Conservation (phyloP, 2,888 invertebrate species). For the Oligia latruncula region DNA sequence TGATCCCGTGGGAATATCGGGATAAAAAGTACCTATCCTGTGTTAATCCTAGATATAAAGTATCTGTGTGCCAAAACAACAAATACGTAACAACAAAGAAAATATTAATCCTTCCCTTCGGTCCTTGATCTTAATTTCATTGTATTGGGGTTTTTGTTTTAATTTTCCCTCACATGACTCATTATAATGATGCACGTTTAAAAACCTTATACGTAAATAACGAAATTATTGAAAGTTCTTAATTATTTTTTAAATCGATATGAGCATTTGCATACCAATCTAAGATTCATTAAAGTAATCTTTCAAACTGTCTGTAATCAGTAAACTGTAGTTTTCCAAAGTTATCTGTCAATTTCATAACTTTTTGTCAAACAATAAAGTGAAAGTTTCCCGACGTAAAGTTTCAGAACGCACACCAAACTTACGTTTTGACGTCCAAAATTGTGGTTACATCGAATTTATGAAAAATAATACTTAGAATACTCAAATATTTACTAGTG, state of each 20-base stretch:
- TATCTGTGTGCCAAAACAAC: neutral
- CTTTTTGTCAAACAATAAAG: slow-evolving; percentile 37
- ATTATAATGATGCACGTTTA: slow-evolving; percentile 28
- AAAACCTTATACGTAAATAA: slow-evolving; percentile 1
- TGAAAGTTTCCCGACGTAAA: slow-evolving; percentile 51
- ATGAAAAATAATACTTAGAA: slow-evolving; percentile 48
- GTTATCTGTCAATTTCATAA: neutral
- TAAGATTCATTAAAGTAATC: neutral
- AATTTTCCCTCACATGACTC: slow-evolving; percentile 46
- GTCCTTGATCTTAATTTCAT: slow-evolving; percentile 13
- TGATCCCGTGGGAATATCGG: no score
- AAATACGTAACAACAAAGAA: slow-evolving; percentile 41
- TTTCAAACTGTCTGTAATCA: neutral
- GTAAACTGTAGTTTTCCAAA: neutral
- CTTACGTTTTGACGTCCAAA: slow-evolving; percentile 64
- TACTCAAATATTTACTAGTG: slow-evolving; percentile 58
- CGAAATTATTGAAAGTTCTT: neutral
- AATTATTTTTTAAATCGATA: neutral
- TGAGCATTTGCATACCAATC: fast-evolving
- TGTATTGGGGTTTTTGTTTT: slow-evolving; percentile 30
- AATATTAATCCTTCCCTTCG: neutral
- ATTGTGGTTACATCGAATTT: slow-evolving; percentile 61
- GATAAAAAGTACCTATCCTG: no score
- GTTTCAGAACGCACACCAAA: slow-evolving; percentile 65
- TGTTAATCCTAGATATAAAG: no score